Base-by-base conservation (phyloP, 92 coral and sea anemone species). In the Scolanthus callimorphus region DNA sequence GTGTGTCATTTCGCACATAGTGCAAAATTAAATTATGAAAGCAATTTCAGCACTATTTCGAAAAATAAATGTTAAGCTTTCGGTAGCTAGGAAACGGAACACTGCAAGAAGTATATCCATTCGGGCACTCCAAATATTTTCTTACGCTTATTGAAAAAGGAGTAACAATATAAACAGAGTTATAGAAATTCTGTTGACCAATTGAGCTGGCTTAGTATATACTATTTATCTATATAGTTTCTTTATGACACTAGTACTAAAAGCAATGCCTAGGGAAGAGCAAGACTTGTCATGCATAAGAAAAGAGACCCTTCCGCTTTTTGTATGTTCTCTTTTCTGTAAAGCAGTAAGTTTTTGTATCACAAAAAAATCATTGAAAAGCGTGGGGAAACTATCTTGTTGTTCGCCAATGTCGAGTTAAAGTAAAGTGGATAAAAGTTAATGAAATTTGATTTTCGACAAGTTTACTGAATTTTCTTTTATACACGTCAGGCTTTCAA, bases 1-100 rank as follows among this genome's bases (percentile, higher is more conserved):
- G n/a, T n/a, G n/a, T n/a, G n/a, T n/a, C n/a, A n/a, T n/a, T n/a
- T n/a, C n/a, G n/a, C n/a, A n/a, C n/a, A n/a, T n/a, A n/a, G n/a
- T n/a, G 22, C 52, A 21, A 46, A 68, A 57, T 68, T 60, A 68
- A 68, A 68, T 68, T 68, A 68, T 28, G 57, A 47, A 68, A 68
- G 27, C 6, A 68, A 68, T 56, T 57, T 57, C 54, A 68, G 43
- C 65, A 24, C 48, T 41, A 45, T 25, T 44, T 46, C 55, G 34
- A 13, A 68, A 68, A 57, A 68, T 57, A 44, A 68, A 57, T 61
- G 30, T 51, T 27, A 45, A 38, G 29, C 15, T 12, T n/a, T 23
- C 17, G 4, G 75, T 68, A 11, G 2, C 75, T 56, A 68, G 62
- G 75, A n/a, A 45, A 68, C 75, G 6, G 1, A 29, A 29, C 15